These are phyloP conservation scores for Latrodectus elegans DNA, from an alignment of 2,888 invertebrate genomes.

Conservation along the genomic window DNA sequence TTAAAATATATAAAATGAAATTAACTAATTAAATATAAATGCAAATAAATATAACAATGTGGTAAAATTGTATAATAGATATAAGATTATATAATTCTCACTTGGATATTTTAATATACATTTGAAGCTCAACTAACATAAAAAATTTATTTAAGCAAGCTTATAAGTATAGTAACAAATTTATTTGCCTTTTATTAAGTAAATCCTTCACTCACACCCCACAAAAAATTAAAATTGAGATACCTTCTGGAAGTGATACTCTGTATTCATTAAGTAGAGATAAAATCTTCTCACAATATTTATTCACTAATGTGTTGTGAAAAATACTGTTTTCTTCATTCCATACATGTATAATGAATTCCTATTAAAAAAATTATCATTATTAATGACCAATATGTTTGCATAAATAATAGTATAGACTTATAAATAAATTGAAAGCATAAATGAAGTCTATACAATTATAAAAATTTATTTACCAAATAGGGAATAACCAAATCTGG, in stretches of 20 bases:
- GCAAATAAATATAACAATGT: too few species aligned
- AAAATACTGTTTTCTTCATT: slow-evolving; percentile 87
- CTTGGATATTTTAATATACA: too few species aligned
- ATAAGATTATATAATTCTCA: too few species aligned
- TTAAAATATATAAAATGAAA: too few species aligned
- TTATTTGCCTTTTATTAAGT: too few species aligned
- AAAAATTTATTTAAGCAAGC: too few species aligned
- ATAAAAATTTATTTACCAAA: slow-evolving; percentile 77
- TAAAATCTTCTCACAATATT: slow-evolving; percentile 85
- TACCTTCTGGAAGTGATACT: slow-evolving; percentile 73
- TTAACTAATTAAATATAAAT: too few species aligned
- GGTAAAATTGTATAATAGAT: too few species aligned
- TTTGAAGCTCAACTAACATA: too few species aligned
- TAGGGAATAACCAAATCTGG: slow-evolving; percentile 90
- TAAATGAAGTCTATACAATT: slow-evolving; percentile 15
- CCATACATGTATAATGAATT: slow-evolving; percentile 94
- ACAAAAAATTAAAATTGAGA: slow-evolving; percentile 18
- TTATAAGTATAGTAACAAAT: too few species aligned
- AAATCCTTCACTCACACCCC: too few species aligned
- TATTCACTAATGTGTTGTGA: slow-evolving; percentile 92
- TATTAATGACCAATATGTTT: background rate
- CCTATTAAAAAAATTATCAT: slow-evolving; percentile 76
- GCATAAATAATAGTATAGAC: background rate
- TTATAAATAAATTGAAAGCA: background rate
- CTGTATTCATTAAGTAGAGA: slow-evolving; percentile 75